Evolutionary conservation across 2,797 vertebrate species (phyloP), one percentile per base, ranked within the genome.

Genomic region (Catostomus latipinnis): DNA sequence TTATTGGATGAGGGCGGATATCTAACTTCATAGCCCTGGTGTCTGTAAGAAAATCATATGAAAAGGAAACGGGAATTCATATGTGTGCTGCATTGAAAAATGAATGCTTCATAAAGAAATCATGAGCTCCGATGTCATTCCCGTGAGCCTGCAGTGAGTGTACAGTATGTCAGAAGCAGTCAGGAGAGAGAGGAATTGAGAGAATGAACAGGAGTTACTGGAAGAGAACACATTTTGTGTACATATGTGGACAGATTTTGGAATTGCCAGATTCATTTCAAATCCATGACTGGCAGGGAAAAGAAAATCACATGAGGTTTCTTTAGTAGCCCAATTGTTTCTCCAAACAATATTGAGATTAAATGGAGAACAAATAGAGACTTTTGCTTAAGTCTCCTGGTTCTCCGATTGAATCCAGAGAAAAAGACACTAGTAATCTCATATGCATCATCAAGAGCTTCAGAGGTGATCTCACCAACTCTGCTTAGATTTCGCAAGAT

Each of bases 1-100:
- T 92, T 92, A 92, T 91, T 90, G 87, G 91, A 93, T 90, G 83
- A 88, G 92, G 74, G 86, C 71, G 87, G 88, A 90, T 80, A 82
- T 84, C 82, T 82, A 88, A 90, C 85, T 82, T 83, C 88, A 82
- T 68, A 8, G 77, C 74, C 81, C 83, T 78, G 85, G 88, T 91
- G 88, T 89, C 84, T 82, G 84, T 34, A 82, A 81, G 86, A 83
- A 82, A 76, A 90, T 63, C 76, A 82, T 79, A 82, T 81, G 58
- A 85, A 76, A 34, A 81, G 71, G 81, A 82, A 84, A 87, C 69
- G 88, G 89, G 90, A 91, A 92, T 91, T 90, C 86, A 90, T 91
- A 90, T 84, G 86, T 84, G 87, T 66, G 53, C 80, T 22, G 82
- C 68, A 74, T 86, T 90, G 89, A 89, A 91, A 91, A 91, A 92